These are phyloP conservation scores for Chiloscyllium plagiosum DNA, from an alignment of 2,113 vertebrate genomes.

Conservation along the genomic window DNA sequence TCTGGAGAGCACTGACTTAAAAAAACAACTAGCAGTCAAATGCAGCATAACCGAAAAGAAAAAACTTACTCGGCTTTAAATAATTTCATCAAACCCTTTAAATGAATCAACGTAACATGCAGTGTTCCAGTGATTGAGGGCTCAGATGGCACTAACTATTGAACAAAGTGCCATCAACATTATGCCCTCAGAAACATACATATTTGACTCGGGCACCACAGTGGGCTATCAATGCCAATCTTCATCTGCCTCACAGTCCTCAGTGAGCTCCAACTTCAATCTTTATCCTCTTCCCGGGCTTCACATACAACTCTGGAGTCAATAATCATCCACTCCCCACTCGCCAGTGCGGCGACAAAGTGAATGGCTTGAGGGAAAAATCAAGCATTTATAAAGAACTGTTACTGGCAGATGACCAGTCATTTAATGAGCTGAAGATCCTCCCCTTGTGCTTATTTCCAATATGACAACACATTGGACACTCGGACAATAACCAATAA, in stretches of 20 bases:
- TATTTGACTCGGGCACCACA: not conserved
- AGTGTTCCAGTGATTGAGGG: not conserved
- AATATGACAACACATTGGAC: not conserved
- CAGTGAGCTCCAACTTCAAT: not conserved
- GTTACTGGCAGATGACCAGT: not conserved
- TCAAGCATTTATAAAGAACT: slow-evolving; percentile 17
- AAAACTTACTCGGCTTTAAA: slow-evolving; percentile 16
- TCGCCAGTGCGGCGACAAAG: not conserved
- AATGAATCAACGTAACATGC: not conserved
- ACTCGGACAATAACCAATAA: not conserved
- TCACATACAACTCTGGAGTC: not conserved
- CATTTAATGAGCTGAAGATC: not conserved
- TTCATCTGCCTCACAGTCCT: not conserved
- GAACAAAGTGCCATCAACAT: not conserved
- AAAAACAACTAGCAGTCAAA: too few species aligned
- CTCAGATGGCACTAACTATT: not conserved
- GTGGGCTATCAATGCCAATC: not conserved
- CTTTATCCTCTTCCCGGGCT: not conserved
- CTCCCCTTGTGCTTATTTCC: not conserved
- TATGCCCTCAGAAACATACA: not conserved
- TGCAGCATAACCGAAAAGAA: not conserved
- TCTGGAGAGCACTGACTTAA: not conserved
- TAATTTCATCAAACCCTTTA: not conserved
- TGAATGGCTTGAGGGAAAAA: not conserved
- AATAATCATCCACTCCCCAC: not conserved